Evolutionary conservation across 2,797 vertebrate species (phyloP), one percentile per base, ranked within the genome.

Genomic region (Pelobates cultripes): DNA sequence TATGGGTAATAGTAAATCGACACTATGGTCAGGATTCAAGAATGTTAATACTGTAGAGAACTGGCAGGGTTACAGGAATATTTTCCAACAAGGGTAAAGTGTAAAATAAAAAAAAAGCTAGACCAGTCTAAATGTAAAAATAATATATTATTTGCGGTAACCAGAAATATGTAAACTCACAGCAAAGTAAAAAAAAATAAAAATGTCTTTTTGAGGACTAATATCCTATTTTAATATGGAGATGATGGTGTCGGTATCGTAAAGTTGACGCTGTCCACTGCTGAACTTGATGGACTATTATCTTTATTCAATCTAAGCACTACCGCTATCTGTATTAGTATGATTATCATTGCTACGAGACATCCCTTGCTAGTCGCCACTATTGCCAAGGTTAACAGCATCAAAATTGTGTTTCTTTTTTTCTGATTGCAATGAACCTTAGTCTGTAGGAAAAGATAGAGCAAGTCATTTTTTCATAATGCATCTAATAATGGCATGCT

Each of bases 401-500:
- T 67, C 78, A 75, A 84, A 75, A 79, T 82, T 75, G 73, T 75
- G 77, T 79, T 84, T 83, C 66, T 79, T 74, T 15, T 57, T 79
- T 79, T 79, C 53, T 76, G 76, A 79, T 75, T 84, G 77, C 72
- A 79, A 79, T 84, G 82, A 84, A 77, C 72, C 82, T 79, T 72
- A 75, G 57, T 75, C 77, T 75, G 77, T 64, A 75, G 72, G 71
- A 79, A 51, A 70, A 79, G 66, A 83, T 83, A 66, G 45, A 76
- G 55, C 73, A 66, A 70, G 67, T 76, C 67, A 79, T 79, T 55
- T 45, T 68, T 75, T 4, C 73, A 41, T 75, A 79, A 83, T 83
- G 77, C 47, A 43, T 79, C 71, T 79, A 82, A 83, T 83, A 83
- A 83, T 57, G 82, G 72, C 67, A 7, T 15, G 73, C 72, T 71